Conservation (phyloP, 2,797 vertebrate species). For the Onychomys leucogaster region DNA sequence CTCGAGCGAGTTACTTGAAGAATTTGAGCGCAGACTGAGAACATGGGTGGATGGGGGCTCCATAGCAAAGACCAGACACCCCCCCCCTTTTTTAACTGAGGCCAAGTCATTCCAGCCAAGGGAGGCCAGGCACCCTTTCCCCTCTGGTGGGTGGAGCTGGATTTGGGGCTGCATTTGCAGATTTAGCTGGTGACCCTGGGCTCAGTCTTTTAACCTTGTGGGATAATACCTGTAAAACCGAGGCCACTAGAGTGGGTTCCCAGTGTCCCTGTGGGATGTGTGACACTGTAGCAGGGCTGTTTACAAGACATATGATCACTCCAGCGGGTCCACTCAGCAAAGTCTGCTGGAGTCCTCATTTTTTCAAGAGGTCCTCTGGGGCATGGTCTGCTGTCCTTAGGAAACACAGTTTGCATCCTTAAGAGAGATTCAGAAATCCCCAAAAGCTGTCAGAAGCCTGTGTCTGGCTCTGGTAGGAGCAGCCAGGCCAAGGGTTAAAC, state of each 20-base stretch:
- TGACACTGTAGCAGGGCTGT: background rate
- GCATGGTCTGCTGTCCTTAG: background rate
- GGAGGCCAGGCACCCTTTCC: background rate
- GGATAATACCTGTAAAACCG: background rate
- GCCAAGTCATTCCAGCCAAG: background rate
- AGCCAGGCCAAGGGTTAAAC: background rate
- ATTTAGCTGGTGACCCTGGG: background rate
- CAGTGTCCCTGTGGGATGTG: background rate
- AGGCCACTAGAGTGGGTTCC: background rate
- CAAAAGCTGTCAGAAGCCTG: background rate
- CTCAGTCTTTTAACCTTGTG: background rate
- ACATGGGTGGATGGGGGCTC: background rate
- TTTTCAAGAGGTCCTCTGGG: background rate
- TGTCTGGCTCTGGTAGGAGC: background rate
- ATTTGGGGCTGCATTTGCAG: background rate
- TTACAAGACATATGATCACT: slow-evolving; percentile 21
- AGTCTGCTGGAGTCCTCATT: background rate
- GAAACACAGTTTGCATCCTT: slow-evolving; percentile 1
- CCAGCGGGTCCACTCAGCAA: background rate
- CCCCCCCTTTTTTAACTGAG: background rate
- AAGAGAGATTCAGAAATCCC: background rate
- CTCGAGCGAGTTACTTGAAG: slow-evolving; percentile 36
- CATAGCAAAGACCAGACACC: background rate
- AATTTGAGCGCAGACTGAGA: slow-evolving; percentile 49
- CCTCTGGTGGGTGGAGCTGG: background rate